These are phyloP conservation scores for Stenodera caucasica DNA, from an alignment of 2,888 invertebrate genomes.

Conservation along the genomic window DNA sequence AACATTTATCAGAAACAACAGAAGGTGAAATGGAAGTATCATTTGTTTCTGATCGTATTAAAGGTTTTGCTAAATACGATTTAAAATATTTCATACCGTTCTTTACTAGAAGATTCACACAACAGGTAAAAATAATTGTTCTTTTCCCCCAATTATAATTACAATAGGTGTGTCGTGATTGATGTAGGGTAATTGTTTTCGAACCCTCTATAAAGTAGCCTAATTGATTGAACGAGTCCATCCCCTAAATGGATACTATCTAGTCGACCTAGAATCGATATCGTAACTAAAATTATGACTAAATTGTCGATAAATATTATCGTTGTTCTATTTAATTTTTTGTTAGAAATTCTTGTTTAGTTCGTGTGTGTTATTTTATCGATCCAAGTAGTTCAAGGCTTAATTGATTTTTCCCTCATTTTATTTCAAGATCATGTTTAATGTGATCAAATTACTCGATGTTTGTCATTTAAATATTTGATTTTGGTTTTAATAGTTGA, in stretches of 20 bases:
- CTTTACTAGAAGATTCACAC: constrained; percentile 93
- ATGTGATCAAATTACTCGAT: too few species aligned
- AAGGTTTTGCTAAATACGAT: constrained; percentile 90
- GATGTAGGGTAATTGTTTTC: too few species aligned
- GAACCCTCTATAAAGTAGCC: too few species aligned
- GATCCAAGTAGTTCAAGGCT: not conserved
- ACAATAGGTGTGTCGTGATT: too few species aligned
- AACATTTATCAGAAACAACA: constrained; percentile 88
- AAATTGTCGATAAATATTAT: not conserved
- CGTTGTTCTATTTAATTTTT: not conserved
- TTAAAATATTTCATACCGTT: constrained; percentile 94
- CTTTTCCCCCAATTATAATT: too few species aligned
- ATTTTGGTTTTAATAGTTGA: too few species aligned
- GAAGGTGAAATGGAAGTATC: constrained; percentile 91
- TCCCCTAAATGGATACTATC: too few species aligned
- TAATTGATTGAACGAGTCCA: too few species aligned
- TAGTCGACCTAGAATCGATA: too few species aligned
- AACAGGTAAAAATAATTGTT: constrained; percentile 83
- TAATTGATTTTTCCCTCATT: not conserved
- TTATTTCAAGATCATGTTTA: too few species aligned
- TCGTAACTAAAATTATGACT: too few species aligned
- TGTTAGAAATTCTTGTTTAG: not conserved
- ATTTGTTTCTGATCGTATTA: constrained; percentile 76
- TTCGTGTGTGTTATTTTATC: not conserved
- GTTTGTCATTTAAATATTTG: too few species aligned